Evolutionary conservation across 2,888 invertebrate species (phyloP), one percentile per base, ranked within the genome.

Genomic region (Philopedon plagiatum): DNA sequence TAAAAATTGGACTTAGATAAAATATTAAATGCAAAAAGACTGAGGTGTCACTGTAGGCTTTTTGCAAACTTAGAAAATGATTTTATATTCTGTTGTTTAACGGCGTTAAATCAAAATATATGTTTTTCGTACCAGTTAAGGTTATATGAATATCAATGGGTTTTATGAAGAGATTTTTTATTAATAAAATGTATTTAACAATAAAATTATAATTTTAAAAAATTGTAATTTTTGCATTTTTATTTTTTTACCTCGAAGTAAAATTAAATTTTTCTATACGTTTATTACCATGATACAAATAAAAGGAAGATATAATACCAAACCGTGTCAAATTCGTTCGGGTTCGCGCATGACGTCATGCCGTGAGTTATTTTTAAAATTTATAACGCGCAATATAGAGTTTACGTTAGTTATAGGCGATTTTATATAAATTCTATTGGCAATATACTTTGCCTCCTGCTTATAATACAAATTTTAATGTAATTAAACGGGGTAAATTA

Each of bases 21-120:
- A 34, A 44, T 46, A 19, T 67, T 72, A 41, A 58, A 74, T 81
- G 80, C 80, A 80, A 80, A 80, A 80, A 81, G 81, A 81, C 81
- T 81, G 81, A 81, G 66, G 67, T 77, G 77, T 74, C 76, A 71
- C 74, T 74, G 78, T 80, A 80, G 81, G 78, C 80, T 80, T 81
- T 81, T 81, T 81, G 80, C 81, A 80, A 73, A 73, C 65, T 73
- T 73, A 74, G 67, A 58, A 65, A 46, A 61, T 68, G 34, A 60
- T 66, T 60, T 67, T 74, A 26, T 67, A 58, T 61, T 63, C 29
- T 63, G 44, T 65, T 58, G 32, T 49, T 71, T 54, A 54, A 44
- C 41, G 44, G 44, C 58, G 57, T 62, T 61, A 51, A 72, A 72
- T 72, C 72, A 72, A 72, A 72, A 72, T 57, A 57, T 44, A 13